Evolutionary conservation across 2,113 vertebrate species (phyloP).

Genomic region (Catharus minimus): DNA sequence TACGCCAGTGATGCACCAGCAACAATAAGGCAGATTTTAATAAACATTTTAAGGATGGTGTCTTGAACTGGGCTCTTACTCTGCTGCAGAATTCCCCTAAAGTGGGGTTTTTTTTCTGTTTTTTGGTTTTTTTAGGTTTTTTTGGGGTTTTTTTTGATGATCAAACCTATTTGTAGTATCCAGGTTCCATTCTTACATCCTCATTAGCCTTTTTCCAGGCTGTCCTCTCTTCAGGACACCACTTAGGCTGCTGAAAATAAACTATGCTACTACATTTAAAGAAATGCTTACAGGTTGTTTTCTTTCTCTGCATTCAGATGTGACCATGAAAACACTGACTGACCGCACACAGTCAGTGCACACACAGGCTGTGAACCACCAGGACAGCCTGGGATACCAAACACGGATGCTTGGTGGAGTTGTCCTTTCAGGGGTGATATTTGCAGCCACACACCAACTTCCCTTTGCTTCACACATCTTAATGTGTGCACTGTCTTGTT

Average conservation of each 20-base stretch:
- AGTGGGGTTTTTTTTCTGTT: rapidly evolving
- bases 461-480: background rate
- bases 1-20: background rate
- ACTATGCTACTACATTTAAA: background rate
- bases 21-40: background rate
- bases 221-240: background rate
- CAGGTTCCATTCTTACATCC: background rate
- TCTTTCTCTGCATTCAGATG: background rate
- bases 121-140: no score
- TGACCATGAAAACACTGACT: background rate
- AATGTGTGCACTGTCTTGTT: rapidly evolving
- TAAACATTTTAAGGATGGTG: background rate
- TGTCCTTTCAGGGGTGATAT: background rate
- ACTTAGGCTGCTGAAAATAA: background rate
- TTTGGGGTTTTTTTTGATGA: background rate
- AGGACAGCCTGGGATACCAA: background rate
- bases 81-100: background rate
- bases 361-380: background rate
- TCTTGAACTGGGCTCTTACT: background rate
- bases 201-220: background rate
- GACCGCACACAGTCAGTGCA: background rate
- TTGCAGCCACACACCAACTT: background rate
- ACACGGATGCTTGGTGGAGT: rapidly evolving
- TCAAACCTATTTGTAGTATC: background rate
- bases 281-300: background rate